A percentile compares a stretch with the other conserved stretches of the same genome.
These are phyloP conservation scores for Scatophagus argus DNA, from an alignment of 2,113 vertebrate genomes.

Conservation along the genomic window DNA sequence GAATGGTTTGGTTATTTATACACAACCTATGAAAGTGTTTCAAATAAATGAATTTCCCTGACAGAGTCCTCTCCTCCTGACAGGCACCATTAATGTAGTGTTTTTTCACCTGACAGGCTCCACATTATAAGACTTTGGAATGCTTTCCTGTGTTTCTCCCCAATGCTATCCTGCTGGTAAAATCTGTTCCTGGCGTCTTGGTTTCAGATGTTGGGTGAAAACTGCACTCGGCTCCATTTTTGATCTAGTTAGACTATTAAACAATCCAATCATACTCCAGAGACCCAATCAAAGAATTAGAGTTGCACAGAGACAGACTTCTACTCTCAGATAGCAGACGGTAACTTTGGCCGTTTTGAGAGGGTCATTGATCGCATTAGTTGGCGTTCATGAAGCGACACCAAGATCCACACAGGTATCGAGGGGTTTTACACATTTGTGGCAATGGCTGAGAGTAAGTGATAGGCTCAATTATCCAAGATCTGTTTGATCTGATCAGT, in stretches of 20 bases:
- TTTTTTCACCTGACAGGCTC: slow-evolving; percentile 70
- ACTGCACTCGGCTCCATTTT: slow-evolving; percentile 33
- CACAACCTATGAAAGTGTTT: slow-evolving; percentile 65
- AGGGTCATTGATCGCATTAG: background rate
- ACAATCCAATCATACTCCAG: background rate
- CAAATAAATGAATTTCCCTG: slow-evolving; percentile 69
- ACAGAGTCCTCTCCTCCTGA: slow-evolving; percentile 28
- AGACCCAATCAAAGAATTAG: background rate
- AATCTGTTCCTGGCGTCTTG: slow-evolving; percentile 37
- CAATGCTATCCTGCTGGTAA: slow-evolving; percentile 62
- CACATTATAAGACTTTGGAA: slow-evolving; percentile 66
- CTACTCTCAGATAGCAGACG: background rate
- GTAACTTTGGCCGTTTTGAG: background rate
- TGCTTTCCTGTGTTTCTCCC: slow-evolving; percentile 52
- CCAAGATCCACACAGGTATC: background rate
- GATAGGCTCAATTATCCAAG: background rate
- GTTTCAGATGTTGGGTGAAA: slow-evolving; percentile 35
- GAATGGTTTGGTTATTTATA: slow-evolving; percentile 58
- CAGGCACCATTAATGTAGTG: slow-evolving; percentile 56
- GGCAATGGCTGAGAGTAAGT: background rate
- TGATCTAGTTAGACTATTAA: slow-evolving; percentile 22
- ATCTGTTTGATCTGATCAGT: no score
- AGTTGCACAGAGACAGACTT: background rate
- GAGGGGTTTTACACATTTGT: no score
- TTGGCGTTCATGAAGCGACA: background rate